Evolutionary conservation across 1,140 invertebrate genomes (phyloP).

Genomic region (Brachystomella parvula): DNA sequence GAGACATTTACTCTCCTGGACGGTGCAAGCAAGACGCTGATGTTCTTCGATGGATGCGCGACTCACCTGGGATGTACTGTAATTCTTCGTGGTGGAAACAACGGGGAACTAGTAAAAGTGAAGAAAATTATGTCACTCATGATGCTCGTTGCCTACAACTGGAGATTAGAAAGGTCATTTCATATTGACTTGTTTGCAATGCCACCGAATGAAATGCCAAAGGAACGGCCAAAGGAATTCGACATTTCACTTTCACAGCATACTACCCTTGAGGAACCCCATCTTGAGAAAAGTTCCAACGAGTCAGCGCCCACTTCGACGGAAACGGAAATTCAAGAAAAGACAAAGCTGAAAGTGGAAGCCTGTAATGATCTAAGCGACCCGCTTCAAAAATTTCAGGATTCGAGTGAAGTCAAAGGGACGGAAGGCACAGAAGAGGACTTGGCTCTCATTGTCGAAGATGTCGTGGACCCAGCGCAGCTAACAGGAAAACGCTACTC

Average conservation of each 20-base stretch:
- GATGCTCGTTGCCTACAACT: constrained; percentile 82
- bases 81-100: constrained; percentile 67
- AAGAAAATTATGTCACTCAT: constrained; percentile 74
- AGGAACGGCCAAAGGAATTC: constrained; percentile 47
- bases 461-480: constrained; percentile 12
- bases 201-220: constrained; percentile 45
- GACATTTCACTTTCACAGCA: neutral
- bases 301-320: neutral
- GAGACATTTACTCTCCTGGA: constrained; percentile 52
- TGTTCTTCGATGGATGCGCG: constrained; percentile 88
- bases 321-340: constrained; percentile 40
- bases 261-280: neutral
- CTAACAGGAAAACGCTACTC: constrained; percentile 3
- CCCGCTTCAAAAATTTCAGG: constrained; percentile 62
- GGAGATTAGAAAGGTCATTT: constrained; percentile 82
- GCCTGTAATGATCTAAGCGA: constrained; percentile 58
- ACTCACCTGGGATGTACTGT: constrained; percentile 82
- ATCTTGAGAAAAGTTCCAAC: neutral
- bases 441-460: constrained; percentile 8
- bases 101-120: constrained; percentile 66
- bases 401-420: constrained; percentile 53
- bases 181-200: constrained; percentile 72
- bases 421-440: constrained; percentile 16
- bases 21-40: constrained; percentile 66
- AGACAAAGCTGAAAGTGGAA: constrained; percentile 45